These are phyloP conservation scores for Antennarius maculatus DNA, from an alignment of 2,797 vertebrate species.

Conservation along the genomic window DNA sequence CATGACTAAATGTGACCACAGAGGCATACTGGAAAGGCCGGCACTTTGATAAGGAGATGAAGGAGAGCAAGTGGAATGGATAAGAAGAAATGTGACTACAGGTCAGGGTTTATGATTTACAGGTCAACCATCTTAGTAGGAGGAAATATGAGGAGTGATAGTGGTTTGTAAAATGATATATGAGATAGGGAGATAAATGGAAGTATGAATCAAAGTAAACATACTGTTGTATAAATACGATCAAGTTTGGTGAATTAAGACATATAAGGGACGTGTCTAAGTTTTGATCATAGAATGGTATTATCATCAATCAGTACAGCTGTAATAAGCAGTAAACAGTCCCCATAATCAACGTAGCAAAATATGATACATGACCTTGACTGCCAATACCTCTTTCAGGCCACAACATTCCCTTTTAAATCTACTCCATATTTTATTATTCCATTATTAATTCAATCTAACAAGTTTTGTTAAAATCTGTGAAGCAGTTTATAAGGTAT, in stretches of 20 bases:
- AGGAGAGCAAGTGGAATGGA: constrained; percentile 45
- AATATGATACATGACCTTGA: neutral
- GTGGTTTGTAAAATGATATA: neutral
- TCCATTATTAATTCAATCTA: too few relatives aligned
- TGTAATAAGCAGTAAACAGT: neutral
- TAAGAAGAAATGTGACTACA: constrained; percentile 61
- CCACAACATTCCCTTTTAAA: too few relatives aligned
- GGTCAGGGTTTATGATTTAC: constrained; percentile 49
- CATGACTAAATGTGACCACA: constrained; percentile 76
- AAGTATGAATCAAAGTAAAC: constrained; percentile 5
- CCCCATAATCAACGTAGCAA: neutral
- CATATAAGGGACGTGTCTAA: neutral
- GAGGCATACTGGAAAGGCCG: constrained; percentile 69
- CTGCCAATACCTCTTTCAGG: neutral
- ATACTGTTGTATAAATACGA: constrained; percentile 3
- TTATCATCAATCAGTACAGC: neutral
- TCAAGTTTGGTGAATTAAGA: neutral
- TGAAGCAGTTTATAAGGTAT: too few relatives aligned
- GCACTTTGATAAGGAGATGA: constrained; percentile 70
- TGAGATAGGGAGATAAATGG: constrained; percentile 12
- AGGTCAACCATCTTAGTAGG: constrained; percentile 18
- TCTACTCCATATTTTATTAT: too few relatives aligned
- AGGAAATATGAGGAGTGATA: constrained; percentile 20
- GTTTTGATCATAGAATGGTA: neutral
- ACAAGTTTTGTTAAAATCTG: too few relatives aligned